phyloP scores from a whole-genome alignment of 2,888 invertebrate genomes.

The Rhamphomyia laevipes region DNA sequence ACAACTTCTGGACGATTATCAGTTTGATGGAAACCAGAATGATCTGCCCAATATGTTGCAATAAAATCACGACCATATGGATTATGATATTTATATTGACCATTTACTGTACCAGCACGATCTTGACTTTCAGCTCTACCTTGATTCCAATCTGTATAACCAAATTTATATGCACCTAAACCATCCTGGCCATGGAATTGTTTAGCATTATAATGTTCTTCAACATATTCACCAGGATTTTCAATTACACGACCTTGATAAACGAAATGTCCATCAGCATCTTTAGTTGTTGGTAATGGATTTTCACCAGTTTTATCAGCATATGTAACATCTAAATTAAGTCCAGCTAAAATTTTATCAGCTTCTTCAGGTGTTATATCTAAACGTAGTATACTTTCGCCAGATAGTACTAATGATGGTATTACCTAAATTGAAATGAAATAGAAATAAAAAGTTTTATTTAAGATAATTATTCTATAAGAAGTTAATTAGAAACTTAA shows the following conservation, averaged over 20 bases:
- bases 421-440: conserved; percentile 16
- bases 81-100: conserved; percentile 59
- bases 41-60: conserved; percentile 58
- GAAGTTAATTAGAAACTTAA: too few relatives aligned
- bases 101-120: conserved; percentile 52
- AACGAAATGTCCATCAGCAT: conserved; percentile 31
- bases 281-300: conserved; percentile 35
- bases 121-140: conserved; percentile 60
- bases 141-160: conserved; percentile 61
- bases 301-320: conserved; percentile 45
- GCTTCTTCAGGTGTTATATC: conserved; percentile 44
- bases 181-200: conserved; percentile 63
- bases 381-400: conserved; percentile 41
- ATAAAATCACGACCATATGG: conserved; percentile 38
- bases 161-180: conserved; percentile 59
- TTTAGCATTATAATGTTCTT: conserved; percentile 57
- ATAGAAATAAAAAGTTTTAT: background rate
- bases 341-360: conserved; percentile 31
- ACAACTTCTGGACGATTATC: conserved; percentile 56
- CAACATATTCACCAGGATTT: conserved; percentile 52
- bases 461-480: too few relatives aligned
- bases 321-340: conserved; percentile 40
- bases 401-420: conserved; percentile 18
- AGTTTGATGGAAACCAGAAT: conserved; percentile 65
- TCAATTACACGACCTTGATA: conserved; percentile 47